phyloP scores from a whole-genome alignment of 92 coral and sea anemone species.

The Chrysogorgia sp. region DNA sequence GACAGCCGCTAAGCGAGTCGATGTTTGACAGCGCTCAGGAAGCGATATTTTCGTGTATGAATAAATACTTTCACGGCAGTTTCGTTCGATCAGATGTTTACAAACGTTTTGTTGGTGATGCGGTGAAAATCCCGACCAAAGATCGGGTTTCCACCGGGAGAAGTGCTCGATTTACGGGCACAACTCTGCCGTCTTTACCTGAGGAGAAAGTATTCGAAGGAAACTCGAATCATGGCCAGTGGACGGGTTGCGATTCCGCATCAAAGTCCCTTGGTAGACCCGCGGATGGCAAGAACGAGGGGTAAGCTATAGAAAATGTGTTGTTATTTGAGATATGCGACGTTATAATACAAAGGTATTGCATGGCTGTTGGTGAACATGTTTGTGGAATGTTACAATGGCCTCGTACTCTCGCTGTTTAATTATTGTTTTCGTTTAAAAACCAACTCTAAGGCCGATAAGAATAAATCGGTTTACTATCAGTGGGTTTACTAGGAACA shows the following conservation, averaged over 20 bases:
- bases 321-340: not conserved
- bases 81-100: constrained; percentile 73
- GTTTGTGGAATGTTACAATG: not conserved
- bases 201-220: constrained; percentile 91
- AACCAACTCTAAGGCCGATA: not conserved
- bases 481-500: not conserved
- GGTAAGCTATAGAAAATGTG: not conserved
- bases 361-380: too few species aligned
- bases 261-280: not conserved
- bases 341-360: constrained; percentile 12
- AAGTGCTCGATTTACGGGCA: constrained; percentile 56
- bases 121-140: constrained; percentile 61
- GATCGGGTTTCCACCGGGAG: constrained; percentile 64
- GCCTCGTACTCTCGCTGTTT: not conserved
- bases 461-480: constrained; percentile 21
- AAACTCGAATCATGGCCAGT: constrained; percentile 67
- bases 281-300: not conserved
- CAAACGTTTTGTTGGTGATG: constrained; percentile 70
- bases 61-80: constrained; percentile 71
- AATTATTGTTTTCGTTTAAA: constrained; percentile 20
- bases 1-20: constrained; percentile 22
- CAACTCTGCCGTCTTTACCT: constrained; percentile 86
- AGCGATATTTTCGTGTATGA: constrained; percentile 73
- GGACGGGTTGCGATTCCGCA: constrained; percentile 40
- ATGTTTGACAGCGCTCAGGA: constrained; percentile 81